Percentiles rank a stretch among this genome's conserved stretches.
Evolutionary conservation across 2,888 invertebrate genomes (phyloP).

Genomic region (Graphium colonna): DNA sequence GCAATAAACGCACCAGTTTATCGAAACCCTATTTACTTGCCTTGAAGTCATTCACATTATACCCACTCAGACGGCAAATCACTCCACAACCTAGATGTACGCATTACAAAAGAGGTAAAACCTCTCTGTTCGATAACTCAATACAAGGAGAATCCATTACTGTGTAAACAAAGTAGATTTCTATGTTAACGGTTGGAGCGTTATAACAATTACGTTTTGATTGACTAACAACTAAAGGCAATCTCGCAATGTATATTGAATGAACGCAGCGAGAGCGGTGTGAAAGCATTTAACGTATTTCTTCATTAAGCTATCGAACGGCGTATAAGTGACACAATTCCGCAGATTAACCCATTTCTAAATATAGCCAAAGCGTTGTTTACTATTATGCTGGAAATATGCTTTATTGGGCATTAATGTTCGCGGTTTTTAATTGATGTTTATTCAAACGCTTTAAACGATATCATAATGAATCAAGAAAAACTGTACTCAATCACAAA

Average conservation of each 20-base stretch:
- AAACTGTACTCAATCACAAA: too few relatives aligned
- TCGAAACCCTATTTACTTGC: too few relatives aligned
- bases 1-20: too few relatives aligned
- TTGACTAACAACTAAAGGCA: conserved; percentile 21
- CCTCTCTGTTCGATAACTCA: too few relatives aligned
- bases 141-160: conserved; percentile 1
- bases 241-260: conserved; percentile 10
- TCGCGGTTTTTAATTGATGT: background rate
- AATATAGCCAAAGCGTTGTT: background rate
- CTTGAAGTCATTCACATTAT: too few relatives aligned
- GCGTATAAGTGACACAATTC: conserved; percentile 16
- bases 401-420: background rate
- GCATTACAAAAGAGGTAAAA: too few relatives aligned
- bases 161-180: conserved; percentile 19
- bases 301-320: conserved; percentile 19
- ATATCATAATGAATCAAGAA: too few relatives aligned
- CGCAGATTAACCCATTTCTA: conserved; percentile 20
- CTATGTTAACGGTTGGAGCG: conserved; percentile 9
- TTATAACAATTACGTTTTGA: conserved; percentile 15
- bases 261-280: conserved; percentile 7
- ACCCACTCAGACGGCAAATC: too few relatives aligned
- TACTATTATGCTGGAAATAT: background rate
- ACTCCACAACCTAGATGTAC: too few relatives aligned
- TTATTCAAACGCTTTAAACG: conserved; percentile 26
- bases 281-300: conserved; percentile 15